A percentile compares a stretch with the other conserved stretches of the same genome.
Evolutionary conservation across 2,888 invertebrate genomes (phyloP).

Genomic region (Meteorus cinctellus): DNA sequence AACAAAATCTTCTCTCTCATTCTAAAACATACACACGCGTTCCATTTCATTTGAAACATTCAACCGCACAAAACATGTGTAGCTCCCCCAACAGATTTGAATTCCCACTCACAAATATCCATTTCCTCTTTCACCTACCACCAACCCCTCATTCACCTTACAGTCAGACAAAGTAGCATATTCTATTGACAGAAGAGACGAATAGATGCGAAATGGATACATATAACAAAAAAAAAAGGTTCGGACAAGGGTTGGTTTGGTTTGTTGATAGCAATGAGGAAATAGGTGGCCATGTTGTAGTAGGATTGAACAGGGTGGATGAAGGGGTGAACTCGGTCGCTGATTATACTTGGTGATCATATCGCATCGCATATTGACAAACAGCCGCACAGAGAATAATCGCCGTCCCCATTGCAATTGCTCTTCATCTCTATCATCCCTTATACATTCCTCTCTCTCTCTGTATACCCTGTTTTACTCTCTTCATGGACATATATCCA

Average conservation of each 20-base stretch:
- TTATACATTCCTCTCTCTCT: constrained; percentile 39
- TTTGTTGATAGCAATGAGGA: background rate
- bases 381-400: constrained; percentile 65
- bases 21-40: background rate
- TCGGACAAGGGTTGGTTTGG: background rate
- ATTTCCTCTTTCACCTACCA: background rate
- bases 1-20: background rate
- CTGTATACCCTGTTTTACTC: constrained; percentile 37
- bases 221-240: constrained; percentile 5
- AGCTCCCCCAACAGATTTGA: background rate
- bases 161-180: background rate
- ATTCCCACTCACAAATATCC: background rate
- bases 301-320: constrained; percentile 20
- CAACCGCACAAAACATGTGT: background rate
- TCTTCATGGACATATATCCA: constrained; percentile 17
- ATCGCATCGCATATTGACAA: constrained; percentile 70
- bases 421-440: constrained; percentile 39
- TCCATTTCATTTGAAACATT: background rate
- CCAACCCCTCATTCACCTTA: background rate
- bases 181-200: constrained; percentile 27
- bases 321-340: constrained; percentile 43
- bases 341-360: constrained; percentile 71
- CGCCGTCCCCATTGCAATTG: constrained; percentile 53
- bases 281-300: background rate
- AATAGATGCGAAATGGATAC: constrained; percentile 27